Evolutionary conservation across 2,113 vertebrate species (phyloP).

Genomic region (Ancistrus triradiatus): DNA sequence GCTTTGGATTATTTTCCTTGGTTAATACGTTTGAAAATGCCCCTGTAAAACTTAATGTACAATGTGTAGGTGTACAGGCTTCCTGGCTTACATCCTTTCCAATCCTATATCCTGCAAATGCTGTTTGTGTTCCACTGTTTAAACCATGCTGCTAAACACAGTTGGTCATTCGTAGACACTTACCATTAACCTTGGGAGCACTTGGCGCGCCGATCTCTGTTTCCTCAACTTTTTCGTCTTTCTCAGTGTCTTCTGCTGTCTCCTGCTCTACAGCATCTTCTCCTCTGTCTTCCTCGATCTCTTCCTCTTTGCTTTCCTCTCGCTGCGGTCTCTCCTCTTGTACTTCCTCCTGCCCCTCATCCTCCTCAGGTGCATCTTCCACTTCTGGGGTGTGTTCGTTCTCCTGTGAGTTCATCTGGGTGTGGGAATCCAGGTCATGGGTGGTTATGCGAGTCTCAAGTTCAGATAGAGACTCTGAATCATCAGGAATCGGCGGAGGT

Average conservation of each 20-base stretch:
- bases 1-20: too few relatives aligned
- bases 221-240: conserved; percentile 26
- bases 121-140: too few relatives aligned
- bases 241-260: conserved; percentile 7
- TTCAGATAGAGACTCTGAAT: conserved; percentile 45
- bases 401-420: conserved; percentile 12
- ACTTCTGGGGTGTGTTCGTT: conserved; percentile 11
- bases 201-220: conserved; percentile 35
- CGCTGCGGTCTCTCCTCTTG: conserved; percentile 7
- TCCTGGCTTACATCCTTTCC: too few relatives aligned
- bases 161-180: too few relatives aligned
- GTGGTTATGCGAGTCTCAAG: conserved; percentile 20
- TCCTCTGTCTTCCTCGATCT: conserved; percentile 29
- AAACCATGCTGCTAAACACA: too few relatives aligned
- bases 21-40: too few relatives aligned
- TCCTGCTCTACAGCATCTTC: conserved; percentile 10
- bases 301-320: conserved; percentile 1
- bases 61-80: too few relatives aligned
- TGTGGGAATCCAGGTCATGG: conserved; percentile 27
- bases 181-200: conserved; percentile 56
- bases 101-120: too few relatives aligned
- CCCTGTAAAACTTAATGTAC: too few relatives aligned
- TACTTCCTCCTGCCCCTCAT: conserved; percentile 32
- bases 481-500: conserved; percentile 50
- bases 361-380: not conserved